Conservation (phyloP, 1,140 invertebrate genomes). For the Parapsyche elsis region DNA sequence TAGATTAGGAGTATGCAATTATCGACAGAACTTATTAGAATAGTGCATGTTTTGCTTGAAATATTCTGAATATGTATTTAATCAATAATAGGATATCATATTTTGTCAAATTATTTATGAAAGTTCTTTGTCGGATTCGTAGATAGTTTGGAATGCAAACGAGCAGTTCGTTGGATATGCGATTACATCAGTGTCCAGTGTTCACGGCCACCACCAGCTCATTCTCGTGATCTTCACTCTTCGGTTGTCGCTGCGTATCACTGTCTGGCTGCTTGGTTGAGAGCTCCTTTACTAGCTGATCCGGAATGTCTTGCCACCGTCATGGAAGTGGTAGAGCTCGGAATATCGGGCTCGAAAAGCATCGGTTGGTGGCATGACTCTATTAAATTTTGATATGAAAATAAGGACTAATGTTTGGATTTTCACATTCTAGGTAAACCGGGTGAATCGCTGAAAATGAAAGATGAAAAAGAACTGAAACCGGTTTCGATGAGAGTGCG, state of each 20-base stretch:
- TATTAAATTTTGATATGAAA: neutral
- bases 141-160: conserved; percentile 89
- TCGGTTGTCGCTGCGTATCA: conserved; percentile 95
- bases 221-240: conserved; percentile 98
- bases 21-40: too few relatives aligned
- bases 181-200: conserved; percentile 98
- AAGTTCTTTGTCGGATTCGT: conserved; percentile 5
- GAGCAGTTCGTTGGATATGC: conserved; percentile 97
- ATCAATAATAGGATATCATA: neutral
- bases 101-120: neutral
- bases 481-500: conserved; percentile 95
- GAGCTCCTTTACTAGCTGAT: conserved; percentile 79
- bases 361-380: conserved; percentile 64
- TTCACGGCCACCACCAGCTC: conserved; percentile 91
- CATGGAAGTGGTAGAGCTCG: conserved; percentile 96
- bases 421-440: conserved; percentile 71
- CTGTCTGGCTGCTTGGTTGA: conserved; percentile 91
- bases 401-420: neutral
- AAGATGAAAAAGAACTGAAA: conserved; percentile 95
- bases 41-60: conserved; percentile 57
- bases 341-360: conserved; percentile 95
- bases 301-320: conserved; percentile 92
- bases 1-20: too few relatives aligned
- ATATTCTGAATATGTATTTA: too few relatives aligned
- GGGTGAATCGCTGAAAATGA: conserved; percentile 89